Evolutionary conservation across 2,888 invertebrate species (phyloP), one percentile per base, ranked within the genome.

Genomic region (Nymphalis c-album): DNA sequence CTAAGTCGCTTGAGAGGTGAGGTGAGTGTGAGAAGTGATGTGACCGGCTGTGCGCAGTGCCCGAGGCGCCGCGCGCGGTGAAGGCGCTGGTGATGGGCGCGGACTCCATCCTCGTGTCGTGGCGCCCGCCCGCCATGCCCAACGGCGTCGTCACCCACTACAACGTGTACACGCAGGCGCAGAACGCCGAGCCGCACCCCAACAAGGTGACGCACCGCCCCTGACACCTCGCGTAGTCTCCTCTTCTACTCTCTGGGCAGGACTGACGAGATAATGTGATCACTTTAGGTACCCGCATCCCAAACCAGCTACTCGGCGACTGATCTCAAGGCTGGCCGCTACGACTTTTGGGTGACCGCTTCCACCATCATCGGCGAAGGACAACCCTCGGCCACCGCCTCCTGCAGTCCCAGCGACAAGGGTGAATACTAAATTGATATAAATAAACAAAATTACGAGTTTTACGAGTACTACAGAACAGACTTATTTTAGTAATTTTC

Each of bases 301-400:
- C 96, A 97, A 90, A 95, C 97, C 83, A 97, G 96, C 80, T 97
- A 96, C 84, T 97, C 98, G 80, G 96, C 98, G 17, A 95, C 95
- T 35, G 96, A 96, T 75, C 88, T 98, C 77, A 96, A 96, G 81
- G 95, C 96, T 74, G 95, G 96, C 72, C 95, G 96, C 68, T 98
- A 98, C 82, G 97, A 97, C 86, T 98, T 98, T 91, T 97, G 97
- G 96, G 98, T 98, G 0, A 97, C 98, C 6, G 98, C 98, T 51
- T 97, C 96, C 71, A 98, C 98, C 0, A 96, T 96, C 75, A 97
- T 98, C 81, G 98, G 98, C 0, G 98, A 98, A 93, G 98, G 98
- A 53, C 96, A 97, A 84, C 95, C 96, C 67, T 98, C 98, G 67
- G 96, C 96, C 80, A 96, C 96, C 72, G 97, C 97, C 60, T 95